Evolutionary conservation across 2,113 vertebrate genomes (phyloP).

Genomic region (Lasiurus borealis): DNA sequence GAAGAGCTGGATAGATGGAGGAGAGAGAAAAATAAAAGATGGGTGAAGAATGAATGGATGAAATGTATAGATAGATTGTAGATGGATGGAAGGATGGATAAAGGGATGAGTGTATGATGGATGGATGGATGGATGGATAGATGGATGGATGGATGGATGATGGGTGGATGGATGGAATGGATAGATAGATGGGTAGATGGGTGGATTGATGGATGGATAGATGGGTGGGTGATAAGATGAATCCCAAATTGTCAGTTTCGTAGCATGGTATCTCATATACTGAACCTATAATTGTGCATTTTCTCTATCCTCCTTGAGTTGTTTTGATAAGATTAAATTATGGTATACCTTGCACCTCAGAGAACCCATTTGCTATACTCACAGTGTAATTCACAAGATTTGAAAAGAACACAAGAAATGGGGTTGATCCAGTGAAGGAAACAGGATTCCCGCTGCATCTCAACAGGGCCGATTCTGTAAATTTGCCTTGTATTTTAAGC

Average conservation of each 20-base stretch:
- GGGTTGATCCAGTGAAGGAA: neutral
- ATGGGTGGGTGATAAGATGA: neutral
- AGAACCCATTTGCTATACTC: neutral
- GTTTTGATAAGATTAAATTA: neutral
- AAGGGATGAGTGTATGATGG: neutral
- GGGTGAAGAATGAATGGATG: too few relatives aligned
- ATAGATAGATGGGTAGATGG: neutral
- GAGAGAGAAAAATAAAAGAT: neutral
- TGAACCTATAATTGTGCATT: neutral
- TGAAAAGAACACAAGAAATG: neutral
- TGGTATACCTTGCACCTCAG: neutral
- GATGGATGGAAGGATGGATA: neutral
- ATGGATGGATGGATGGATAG: neutral
- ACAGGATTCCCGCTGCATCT: neutral
- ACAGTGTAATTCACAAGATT: neutral
- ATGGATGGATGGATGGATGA: neutral
- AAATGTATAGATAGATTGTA: neutral
- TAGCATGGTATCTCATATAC: neutral
- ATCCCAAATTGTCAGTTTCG: neutral
- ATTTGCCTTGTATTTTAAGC: neutral
- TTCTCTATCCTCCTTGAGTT: neutral
- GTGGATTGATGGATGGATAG: neutral
- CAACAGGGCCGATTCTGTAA: neutral
- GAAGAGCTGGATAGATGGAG: too few relatives aligned
- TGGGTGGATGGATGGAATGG: neutral